Evolutionary conservation across 2,888 invertebrate genomes (phyloP).

Genomic region (Drosophila eohydei): DNA sequence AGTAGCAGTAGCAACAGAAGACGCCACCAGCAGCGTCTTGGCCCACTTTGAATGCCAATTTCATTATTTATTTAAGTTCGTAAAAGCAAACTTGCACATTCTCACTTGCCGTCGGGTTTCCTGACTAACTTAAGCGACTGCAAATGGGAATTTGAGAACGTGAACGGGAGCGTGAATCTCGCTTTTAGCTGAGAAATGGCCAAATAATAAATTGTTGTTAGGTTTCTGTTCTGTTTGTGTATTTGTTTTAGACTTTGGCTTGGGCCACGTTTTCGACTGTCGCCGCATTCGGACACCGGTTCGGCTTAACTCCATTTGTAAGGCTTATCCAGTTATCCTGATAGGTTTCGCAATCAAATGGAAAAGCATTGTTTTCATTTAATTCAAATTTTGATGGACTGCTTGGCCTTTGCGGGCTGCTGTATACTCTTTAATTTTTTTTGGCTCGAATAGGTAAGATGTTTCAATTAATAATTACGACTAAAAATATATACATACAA

Average conservation of each 20-base stretch:
- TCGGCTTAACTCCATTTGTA: constrained; percentile 37
- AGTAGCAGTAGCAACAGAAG: constrained; percentile 9
- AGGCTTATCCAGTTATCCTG: constrained; percentile 40
- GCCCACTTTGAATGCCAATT: constrained; percentile 64
- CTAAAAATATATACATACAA: neutral
- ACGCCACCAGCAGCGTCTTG: constrained; percentile 27
- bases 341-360: constrained; percentile 54
- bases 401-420: neutral
- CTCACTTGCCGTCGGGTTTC: constrained; percentile 35
- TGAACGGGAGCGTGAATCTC: constrained; percentile 1
- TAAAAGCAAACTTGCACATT: constrained; percentile 73
- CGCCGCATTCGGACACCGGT: constrained; percentile 33
- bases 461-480: neutral
- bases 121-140: constrained; percentile 15
- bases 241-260: constrained; percentile 39
- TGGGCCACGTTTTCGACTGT: constrained; percentile 23
- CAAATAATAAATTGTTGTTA: constrained; percentile 77
- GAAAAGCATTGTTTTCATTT: constrained; percentile 73
- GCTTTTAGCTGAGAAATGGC: constrained; percentile 44
- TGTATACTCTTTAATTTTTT: constrained; percentile 1
- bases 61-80: constrained; percentile 77
- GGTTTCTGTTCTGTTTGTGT: constrained; percentile 22
- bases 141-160: constrained; percentile 2
- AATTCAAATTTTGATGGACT: constrained; percentile 69
- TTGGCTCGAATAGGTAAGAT: no score